Evolutionary conservation across 2,888 invertebrate species (phyloP).

Genomic region (Acholoe squamosa): DNA sequence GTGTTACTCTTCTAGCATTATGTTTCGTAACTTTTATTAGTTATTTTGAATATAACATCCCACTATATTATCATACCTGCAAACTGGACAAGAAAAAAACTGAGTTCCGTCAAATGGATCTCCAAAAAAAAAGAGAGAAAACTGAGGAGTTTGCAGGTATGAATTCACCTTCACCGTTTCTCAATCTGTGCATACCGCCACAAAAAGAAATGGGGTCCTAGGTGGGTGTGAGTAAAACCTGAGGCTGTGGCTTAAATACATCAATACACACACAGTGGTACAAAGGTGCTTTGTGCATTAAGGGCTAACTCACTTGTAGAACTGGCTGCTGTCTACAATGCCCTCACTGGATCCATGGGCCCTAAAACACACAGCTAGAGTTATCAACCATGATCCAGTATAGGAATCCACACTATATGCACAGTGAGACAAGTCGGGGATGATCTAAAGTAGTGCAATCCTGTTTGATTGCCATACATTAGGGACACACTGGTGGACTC

Average conservation of each 20-base stretch:
- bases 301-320: constrained; percentile 51
- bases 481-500: neutral
- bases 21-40: too few species aligned
- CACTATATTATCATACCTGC: too few species aligned
- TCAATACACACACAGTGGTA: neutral
- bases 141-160: too few species aligned
- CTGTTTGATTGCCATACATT: neutral
- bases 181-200: too few species aligned
- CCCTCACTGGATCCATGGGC: constrained; percentile 25
- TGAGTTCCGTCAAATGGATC: too few species aligned
- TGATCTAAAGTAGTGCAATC: neutral
- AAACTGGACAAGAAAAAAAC: too few species aligned
- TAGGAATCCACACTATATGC: neutral
- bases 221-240: too few species aligned
- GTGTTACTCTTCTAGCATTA: too few species aligned
- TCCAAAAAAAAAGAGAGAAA: too few species aligned
- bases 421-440: neutral
- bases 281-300: neutral
- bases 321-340: constrained; percentile 35
- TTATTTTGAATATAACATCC: too few species aligned
- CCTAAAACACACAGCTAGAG: constrained; percentile 35
- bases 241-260: too few species aligned
- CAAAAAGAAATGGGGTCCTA: neutral
- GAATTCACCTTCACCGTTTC: too few species aligned
- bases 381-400: neutral